Base-by-base conservation (phyloP, 2,113 vertebrate species). In the Macheiramphus alcinus region DNA sequence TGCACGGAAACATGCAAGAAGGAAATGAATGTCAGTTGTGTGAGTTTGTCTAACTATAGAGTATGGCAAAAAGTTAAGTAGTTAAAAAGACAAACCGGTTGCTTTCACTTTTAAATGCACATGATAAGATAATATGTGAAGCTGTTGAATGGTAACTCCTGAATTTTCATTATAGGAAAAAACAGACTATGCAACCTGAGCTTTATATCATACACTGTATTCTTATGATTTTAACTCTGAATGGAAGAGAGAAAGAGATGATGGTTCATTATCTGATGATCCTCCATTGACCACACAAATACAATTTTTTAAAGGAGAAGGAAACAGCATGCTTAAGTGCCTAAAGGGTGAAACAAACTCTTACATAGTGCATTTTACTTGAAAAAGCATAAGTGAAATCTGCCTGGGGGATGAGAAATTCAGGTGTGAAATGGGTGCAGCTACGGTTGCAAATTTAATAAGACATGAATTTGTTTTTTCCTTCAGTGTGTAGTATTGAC, bases 381-480 rank as follows among this genome's bases (percentile, higher is more conserved):
- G 78, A 80, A 96, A 91, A 25, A 36, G 34, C 0, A 0, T 85
- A 68, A 65, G 27, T 74, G 67, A 93, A 94, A 87, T 81, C 66
- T 94, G 94, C 96, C 98, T 94, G 91, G 68, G 97, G 97, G 97
- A 97, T 95, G 97, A 97, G 90, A 96, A 97, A 96, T 97, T 98
- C 94, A 97, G 82, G 96, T 96, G 95, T 98, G 97, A 98, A 98
- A 96, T 94, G 86, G 86, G 94, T 97, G 97, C 67, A 86, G 97
- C 95, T 97, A 98, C 94, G 96, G 82, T 97, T 98, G 90, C 95
- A 94, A 95, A 97, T 94, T 96, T 98, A 98, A 97, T 96, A 97
- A 98, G 91, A 88, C n/a, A 66, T 53, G 83, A 79, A 78, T 97
- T 84, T 93, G 27, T 71, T 93, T 95, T 92, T 97, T 96, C 74